Conservation (phyloP, 1,140 invertebrate genomes). For the Temnothorax longispinosus region DNA sequence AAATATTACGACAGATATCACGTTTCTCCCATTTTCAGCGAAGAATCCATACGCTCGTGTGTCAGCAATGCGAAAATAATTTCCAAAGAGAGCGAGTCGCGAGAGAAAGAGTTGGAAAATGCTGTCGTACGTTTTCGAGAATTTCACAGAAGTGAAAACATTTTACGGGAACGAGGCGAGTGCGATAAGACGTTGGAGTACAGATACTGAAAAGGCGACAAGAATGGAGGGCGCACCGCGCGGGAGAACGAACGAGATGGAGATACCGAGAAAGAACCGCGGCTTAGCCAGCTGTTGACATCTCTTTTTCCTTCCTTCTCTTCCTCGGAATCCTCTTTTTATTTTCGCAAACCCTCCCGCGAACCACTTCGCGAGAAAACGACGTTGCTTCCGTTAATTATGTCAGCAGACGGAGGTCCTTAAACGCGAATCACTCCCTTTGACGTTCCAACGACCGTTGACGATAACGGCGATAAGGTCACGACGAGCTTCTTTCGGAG, state of each 20-base stretch:
- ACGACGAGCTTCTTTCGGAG: neutral
- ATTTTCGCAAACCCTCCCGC: constrained; percentile 38
- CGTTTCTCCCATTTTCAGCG: neutral
- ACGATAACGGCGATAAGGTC: constrained; percentile 57
- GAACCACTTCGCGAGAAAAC: constrained; percentile 45
- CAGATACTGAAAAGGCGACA: constrained; percentile 21
- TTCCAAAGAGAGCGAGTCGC: too few relatives aligned
- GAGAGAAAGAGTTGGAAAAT: neutral
- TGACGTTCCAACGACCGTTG: constrained; percentile 35
- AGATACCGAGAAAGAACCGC: constrained; percentile 65
- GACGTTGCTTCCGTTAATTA: constrained; percentile 78
- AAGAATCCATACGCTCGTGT: neutral
- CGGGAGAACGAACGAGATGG: constrained; percentile 64
- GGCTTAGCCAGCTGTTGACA: constrained; percentile 75
- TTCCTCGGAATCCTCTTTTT: constrained; percentile 51
- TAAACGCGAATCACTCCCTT: constrained; percentile 73
- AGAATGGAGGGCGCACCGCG: neutral
- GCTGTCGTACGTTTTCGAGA: constrained; percentile 18
- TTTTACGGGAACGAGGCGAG: neutral
- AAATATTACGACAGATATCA: neutral
- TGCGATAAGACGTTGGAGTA: constrained; percentile 44
- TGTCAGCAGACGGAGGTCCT: constrained; percentile 67
- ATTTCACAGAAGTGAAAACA: constrained; percentile 36
- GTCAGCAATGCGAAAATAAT: constrained; percentile 1
- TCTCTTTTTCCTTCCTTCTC: constrained; percentile 19